Evolutionary conservation across 2,888 invertebrate genomes (phyloP).

Genomic region (Nymphalis polychloros): DNA sequence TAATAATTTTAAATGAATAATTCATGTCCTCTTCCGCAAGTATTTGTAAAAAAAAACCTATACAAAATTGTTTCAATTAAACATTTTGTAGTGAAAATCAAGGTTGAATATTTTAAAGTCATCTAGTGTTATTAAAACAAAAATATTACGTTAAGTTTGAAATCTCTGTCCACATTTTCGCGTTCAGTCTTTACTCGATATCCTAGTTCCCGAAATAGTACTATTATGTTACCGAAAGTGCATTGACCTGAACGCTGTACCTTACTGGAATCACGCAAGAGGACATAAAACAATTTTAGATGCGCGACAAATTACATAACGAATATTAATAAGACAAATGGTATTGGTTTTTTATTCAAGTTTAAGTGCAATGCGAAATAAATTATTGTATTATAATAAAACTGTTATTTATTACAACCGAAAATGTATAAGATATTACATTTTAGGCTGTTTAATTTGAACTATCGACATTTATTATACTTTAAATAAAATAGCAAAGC

Average conservation of each 20-base stretch:
- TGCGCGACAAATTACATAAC: slow-evolving; percentile 15
- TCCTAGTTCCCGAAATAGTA: slow-evolving; percentile 60
- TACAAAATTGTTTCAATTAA: neutral
- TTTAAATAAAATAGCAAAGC: slow-evolving; percentile 7
- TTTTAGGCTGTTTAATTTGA: too few species aligned
- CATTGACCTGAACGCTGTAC: slow-evolving; percentile 52
- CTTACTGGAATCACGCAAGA: slow-evolving; percentile 44
- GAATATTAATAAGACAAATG: neutral
- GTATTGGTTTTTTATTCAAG: slow-evolving; percentile 9
- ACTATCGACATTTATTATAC: neutral
- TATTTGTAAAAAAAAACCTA: too few species aligned
- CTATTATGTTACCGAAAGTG: slow-evolving; percentile 48
- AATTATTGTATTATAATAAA: neutral
- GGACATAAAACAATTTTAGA: slow-evolving; percentile 66
- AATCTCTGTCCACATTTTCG: slow-evolving; percentile 9
- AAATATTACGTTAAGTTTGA: slow-evolving; percentile 6
- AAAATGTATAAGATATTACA: too few species aligned
- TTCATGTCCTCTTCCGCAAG: too few species aligned
- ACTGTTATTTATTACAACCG: neutral
- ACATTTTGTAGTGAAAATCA: neutral
- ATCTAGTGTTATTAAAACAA: neutral
- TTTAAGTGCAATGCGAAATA: slow-evolving; percentile 19
- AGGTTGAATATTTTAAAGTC: neutral
- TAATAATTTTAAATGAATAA: too few species aligned
- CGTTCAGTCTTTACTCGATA: slow-evolving; percentile 48